Evolutionary conservation across 2,113 vertebrate genomes (phyloP).

Genomic region (Athene noctua): DNA sequence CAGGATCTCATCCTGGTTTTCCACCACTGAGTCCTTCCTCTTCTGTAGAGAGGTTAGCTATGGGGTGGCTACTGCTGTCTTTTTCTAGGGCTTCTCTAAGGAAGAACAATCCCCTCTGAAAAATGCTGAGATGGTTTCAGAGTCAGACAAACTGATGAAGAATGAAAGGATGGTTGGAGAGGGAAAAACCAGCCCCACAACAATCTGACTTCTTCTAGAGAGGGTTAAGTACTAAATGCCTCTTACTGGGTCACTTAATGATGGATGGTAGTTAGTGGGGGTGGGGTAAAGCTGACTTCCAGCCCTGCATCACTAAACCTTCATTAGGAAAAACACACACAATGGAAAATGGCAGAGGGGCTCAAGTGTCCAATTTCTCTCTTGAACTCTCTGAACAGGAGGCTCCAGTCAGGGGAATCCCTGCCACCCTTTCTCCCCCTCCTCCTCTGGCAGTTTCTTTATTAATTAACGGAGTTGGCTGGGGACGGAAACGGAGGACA

Average conservation of each 20-base stretch:
- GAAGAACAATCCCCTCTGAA: background rate
- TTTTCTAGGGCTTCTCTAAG: background rate
- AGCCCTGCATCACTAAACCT: constrained; percentile 71
- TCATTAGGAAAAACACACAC: constrained; percentile 71
- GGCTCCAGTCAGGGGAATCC: constrained; percentile 72
- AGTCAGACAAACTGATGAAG: background rate
- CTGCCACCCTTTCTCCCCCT: constrained; percentile 66
- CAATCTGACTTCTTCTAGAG: constrained; percentile 55
- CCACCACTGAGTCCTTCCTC: background rate
- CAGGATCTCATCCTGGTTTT: background rate
- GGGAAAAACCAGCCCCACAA: constrained; percentile 21
- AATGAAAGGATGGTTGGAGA: background rate
- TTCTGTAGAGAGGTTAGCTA: background rate
- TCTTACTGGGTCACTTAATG: constrained; percentile 68
- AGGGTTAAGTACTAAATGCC: constrained; percentile 65
- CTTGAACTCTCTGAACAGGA: constrained; percentile 72
- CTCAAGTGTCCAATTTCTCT: constrained; percentile 74
- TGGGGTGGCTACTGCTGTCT: background rate
- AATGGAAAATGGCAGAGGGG: constrained; percentile 71
- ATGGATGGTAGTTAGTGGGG: constrained; percentile 62
- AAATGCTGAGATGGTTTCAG: background rate
- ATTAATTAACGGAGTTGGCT: constrained; percentile 77
- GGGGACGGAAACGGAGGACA: constrained; percentile 72
- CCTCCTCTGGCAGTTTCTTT: constrained; percentile 66
- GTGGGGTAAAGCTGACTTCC: constrained; percentile 72